A percentile compares a stretch with the other conserved stretches of the same genome.
Conservation (phyloP, 2,113 vertebrate species). For the Theropithecus gelada region DNA sequence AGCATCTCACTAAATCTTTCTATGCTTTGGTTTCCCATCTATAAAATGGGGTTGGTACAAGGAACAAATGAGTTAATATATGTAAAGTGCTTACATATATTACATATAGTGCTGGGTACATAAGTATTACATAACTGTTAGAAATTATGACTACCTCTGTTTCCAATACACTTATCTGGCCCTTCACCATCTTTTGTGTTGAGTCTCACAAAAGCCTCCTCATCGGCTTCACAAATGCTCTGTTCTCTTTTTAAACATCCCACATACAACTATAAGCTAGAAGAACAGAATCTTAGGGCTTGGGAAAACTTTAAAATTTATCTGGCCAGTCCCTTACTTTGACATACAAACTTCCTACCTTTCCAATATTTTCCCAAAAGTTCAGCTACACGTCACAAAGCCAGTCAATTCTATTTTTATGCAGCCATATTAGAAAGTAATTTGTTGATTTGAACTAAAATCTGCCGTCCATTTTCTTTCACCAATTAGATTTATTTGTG, state of each 20-base stretch:
- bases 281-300: background rate
- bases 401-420: constrained; percentile 26
- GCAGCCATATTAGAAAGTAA: background rate
- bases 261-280: background rate
- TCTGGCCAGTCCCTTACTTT: background rate
- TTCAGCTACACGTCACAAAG: background rate
- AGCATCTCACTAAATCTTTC: background rate
- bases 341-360: background rate
- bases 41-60: background rate
- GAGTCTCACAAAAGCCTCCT: background rate
- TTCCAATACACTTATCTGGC: background rate
- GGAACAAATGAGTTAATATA: background rate
- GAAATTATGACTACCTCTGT: background rate
- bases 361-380: background rate
- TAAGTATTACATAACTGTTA: background rate
- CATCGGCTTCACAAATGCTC: background rate
- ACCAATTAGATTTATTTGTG: constrained; percentile 20
- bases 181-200: background rate
- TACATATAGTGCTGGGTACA: background rate
- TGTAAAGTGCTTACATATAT: background rate
- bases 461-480: background rate
- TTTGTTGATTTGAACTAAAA: constrained; percentile 19
- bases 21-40: background rate
- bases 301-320: background rate
- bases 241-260: background rate